phyloP scores from a whole-genome alignment of 2,113 vertebrate genomes.

The Lutjanus erythropterus region DNA sequence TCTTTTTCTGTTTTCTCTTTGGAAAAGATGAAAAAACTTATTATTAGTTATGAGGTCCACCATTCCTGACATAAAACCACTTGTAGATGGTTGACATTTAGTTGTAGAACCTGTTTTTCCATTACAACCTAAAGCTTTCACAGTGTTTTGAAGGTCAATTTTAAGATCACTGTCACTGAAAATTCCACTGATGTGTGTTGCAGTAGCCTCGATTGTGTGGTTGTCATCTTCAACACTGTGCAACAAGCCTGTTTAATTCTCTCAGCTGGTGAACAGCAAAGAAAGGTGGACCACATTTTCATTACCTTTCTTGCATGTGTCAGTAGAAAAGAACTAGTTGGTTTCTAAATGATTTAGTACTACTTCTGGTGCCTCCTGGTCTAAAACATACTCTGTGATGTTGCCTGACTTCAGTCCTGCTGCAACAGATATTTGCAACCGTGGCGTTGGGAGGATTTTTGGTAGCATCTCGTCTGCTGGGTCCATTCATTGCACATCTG shows the following conservation, averaged over 20 bases:
- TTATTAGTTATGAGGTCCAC: background rate
- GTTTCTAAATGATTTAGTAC: conserved; percentile 49
- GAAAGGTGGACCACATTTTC: conserved; percentile 1
- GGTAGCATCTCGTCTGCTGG: background rate
- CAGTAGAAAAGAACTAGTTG: conserved; percentile 22
- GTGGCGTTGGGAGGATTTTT: background rate
- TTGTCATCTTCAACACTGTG: conserved; percentile 23
- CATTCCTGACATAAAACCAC: background rate
- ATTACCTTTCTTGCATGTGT: conserved; percentile 35
- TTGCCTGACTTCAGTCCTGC: conserved; percentile 1
- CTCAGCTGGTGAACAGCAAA: conserved; percentile 8
- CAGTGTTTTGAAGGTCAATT: conserved; percentile 26
- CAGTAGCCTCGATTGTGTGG: conserved; percentile 8
- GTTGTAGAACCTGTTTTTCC: background rate
- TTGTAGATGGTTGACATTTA: background rate
- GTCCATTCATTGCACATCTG: background rate
- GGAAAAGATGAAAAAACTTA: background rate
- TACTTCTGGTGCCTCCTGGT: conserved; percentile 3
- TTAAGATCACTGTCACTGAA: conserved; percentile 35
- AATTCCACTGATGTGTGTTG: conserved; percentile 1
- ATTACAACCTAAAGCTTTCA: conserved; percentile 5
- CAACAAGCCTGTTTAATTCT: conserved; percentile 28
- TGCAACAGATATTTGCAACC: conserved; percentile 1
- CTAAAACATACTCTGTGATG: background rate
- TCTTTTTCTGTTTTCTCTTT: too few relatives aligned